phyloP scores from a whole-genome alignment of 2,113 vertebrate genomes.

The Pterocles gutturalis region DNA sequence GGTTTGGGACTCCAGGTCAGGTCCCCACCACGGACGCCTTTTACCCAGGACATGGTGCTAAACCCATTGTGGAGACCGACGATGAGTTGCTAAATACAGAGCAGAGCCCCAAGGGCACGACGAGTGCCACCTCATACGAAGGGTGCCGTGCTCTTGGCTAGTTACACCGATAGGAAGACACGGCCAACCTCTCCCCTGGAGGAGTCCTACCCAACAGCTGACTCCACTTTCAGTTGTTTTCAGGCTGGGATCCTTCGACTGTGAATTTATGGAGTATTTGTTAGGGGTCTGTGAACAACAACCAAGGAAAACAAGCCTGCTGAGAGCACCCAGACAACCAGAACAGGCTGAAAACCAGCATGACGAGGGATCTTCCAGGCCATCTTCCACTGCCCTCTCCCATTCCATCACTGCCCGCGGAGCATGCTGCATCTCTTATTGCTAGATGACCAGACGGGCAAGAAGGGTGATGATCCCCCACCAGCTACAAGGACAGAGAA shows the following conservation, averaged over 20 bases:
- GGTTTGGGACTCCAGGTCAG: rapidly evolving
- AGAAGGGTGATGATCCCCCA: not conserved
- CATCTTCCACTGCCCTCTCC: not conserved
- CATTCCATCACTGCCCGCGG: not conserved
- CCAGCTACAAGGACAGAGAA: not conserved
- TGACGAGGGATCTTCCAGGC: not conserved
- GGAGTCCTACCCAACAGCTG: not conserved
- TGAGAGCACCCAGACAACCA: not conserved
- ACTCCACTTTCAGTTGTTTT: not conserved
- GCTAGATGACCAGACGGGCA: not conserved
- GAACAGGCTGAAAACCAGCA: not conserved
- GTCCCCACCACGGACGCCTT: not conserved
- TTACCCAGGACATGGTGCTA: not conserved
- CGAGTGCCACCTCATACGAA: rapidly evolving
- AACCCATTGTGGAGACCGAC: rapidly evolving
- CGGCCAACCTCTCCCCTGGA: not conserved
- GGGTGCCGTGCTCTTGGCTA: rapidly evolving
- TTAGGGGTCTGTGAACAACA: not conserved
- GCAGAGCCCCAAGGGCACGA: not conserved
- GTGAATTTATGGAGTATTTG: not conserved
- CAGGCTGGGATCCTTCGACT: not conserved
- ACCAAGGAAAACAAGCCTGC: not conserved
- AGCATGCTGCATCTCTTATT: rapidly evolving
- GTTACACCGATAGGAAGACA: rapidly evolving
- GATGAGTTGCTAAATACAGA: rapidly evolving